Base-by-base conservation (phyloP, 1,140 invertebrate genomes). In the Mya arenaria region DNA sequence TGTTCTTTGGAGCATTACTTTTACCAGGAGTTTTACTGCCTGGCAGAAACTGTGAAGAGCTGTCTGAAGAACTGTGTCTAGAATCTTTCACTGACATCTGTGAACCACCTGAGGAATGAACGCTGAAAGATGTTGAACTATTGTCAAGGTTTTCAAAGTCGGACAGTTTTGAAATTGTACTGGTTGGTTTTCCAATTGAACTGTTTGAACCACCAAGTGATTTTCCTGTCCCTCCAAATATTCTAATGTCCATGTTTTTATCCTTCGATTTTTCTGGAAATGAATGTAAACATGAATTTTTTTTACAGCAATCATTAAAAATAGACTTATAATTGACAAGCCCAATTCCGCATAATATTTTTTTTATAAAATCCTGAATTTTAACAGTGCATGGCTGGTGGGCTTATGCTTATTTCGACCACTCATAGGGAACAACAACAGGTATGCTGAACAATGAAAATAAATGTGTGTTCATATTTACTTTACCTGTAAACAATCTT, bases 191-290 rank as follows among this genome's bases (percentile, higher is more conserved):
- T 17, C 19, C 3, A 37, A 30, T 48, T 10, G 17, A 37, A 10
- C 25, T 19, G 25, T 72, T 79, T 15, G 30, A n/a, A 25, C 48
- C 55, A 8, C 66, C 56, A 8, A 77, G 28, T 48, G 58, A 36
- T 48, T 84, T 79, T 44, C 75, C 83, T 30, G 71, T 56, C 34
- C 77, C 83, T 23, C 68, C 69, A 75, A 84, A 84, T 73, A 69
- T 74, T 28, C 83, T n/a, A 25, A 84, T 84, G 44, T 84, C 83
- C 44, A 71, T 63, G 63, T 36, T 80, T 34, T 84, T 84, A 4
- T 60, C 65, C 6, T 34, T 39, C 4, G 69, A 37, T 52, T 80
- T 73, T 60, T 55, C 68, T 84, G 55, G 23, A 77, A 71, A 48
- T 60, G 28, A 41, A 13, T n/a, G n/a, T n/a, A n/a, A n/a, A n/a